Conservation (phyloP, 2,113 vertebrate genomes). For the Tor tambroides region DNA sequence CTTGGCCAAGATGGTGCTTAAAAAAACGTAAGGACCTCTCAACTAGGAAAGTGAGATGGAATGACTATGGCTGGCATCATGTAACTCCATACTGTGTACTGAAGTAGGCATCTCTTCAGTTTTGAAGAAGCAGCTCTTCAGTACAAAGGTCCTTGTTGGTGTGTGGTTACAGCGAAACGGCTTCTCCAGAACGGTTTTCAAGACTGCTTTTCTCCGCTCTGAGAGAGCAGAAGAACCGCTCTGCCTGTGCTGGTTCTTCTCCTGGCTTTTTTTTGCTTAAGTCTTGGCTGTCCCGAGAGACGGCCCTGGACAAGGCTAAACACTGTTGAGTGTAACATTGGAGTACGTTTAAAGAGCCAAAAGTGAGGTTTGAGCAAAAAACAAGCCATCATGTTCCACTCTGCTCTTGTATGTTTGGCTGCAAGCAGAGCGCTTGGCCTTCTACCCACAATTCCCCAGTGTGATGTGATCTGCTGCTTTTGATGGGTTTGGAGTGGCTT, state of each 20-base stretch:
- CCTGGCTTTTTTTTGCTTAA: conserved; percentile 44
- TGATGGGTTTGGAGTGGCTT: conserved; percentile 22
- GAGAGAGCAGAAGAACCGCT: conserved; percentile 23
- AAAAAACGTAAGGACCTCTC: not conserved
- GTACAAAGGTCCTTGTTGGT: not conserved
- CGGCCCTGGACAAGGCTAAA: not conserved
- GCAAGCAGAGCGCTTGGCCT: conserved; percentile 34
- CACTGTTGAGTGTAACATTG: conserved; percentile 24
- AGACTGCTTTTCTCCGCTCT: not conserved
- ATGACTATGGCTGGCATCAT: conserved; percentile 5
- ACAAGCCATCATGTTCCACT: conserved; percentile 21
- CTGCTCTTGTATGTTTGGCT: conserved; percentile 41
- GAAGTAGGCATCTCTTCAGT: conserved; percentile 20
- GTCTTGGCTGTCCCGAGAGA: conserved; percentile 4
- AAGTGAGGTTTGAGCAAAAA: conserved; percentile 42
- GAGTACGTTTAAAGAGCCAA: conserved; percentile 15
- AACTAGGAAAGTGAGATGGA: conserved; percentile 20
- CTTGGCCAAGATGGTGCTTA: not conserved
- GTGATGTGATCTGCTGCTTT: conserved; percentile 37
- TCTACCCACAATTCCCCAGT: conserved; percentile 20
- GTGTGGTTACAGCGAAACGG: not conserved
- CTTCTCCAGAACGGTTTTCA: conserved; percentile 17
- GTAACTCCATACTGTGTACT: conserved; percentile 17
- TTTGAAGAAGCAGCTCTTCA: conserved; percentile 10
- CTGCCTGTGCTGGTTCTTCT: conserved; percentile 25